Evolutionary conservation across 1,140 invertebrate genomes (phyloP).

Genomic region (Diplogasteroides magnus): DNA sequence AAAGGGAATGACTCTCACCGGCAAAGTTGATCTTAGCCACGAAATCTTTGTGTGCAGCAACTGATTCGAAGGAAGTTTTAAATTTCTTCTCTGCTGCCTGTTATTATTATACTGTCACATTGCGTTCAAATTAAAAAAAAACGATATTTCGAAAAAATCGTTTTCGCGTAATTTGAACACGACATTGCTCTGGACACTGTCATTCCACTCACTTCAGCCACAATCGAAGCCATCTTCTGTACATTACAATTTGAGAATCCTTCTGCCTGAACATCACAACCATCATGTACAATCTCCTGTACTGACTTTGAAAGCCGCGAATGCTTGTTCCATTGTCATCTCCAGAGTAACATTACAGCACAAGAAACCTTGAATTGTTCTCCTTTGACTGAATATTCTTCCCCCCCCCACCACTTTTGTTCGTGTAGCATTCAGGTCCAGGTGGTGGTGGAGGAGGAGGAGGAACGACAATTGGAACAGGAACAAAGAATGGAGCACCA

Average conservation of each 20-base stretch:
- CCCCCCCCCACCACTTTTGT: conserved; percentile 12
- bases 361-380: conserved; percentile 21
- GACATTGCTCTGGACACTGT: too few relatives aligned
- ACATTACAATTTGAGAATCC: conserved; percentile 27
- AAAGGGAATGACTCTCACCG: not conserved
- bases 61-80: conserved; percentile 27
- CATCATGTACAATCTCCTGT: not conserved
- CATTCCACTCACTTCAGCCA: conserved; percentile 19
- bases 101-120: not conserved
- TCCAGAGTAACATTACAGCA: conserved; percentile 32
- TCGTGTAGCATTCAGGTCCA: conserved; percentile 37
- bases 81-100: conserved; percentile 31
- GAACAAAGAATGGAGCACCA: conserved; percentile 22
- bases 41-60: conserved; percentile 33
- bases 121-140: too few relatives aligned
- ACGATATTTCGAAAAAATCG: too few relatives aligned
- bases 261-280: not conserved
- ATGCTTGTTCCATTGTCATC: conserved; percentile 26
- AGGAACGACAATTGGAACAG: conserved; percentile 33
- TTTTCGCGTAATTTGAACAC: too few relatives aligned
- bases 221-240: conserved; percentile 28
- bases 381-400: not conserved
- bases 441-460: conserved; percentile 32
- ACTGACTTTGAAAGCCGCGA: conserved; percentile 6
- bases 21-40: conserved; percentile 33